Evolutionary conservation across 2,888 invertebrate genomes (phyloP).

Genomic region (Cynaeus angustus): DNA sequence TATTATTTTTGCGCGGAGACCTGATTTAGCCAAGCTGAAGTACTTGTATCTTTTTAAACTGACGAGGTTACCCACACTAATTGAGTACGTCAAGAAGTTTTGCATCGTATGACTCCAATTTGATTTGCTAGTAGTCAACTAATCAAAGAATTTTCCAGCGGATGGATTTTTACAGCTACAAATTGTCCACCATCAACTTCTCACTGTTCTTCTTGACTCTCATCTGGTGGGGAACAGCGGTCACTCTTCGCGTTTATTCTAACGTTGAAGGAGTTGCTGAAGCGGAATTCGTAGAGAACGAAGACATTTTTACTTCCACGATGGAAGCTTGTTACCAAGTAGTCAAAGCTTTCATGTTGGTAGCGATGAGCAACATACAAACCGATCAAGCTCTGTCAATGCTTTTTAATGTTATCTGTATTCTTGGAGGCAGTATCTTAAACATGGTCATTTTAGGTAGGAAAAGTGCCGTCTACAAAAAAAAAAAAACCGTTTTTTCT

Average conservation of each 20-base stretch:
- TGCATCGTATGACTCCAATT: constrained; percentile 17
- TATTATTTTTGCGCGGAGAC: background rate
- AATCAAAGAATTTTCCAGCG: constrained; percentile 21
- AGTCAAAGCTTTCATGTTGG: constrained; percentile 30
- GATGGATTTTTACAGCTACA: constrained; percentile 35
- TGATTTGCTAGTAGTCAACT: background rate
- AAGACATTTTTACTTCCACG: constrained; percentile 10
- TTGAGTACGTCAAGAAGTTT: constrained; percentile 27
- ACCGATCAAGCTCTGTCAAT: constrained; percentile 36
- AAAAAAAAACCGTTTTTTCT: no score
- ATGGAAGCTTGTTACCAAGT: constrained; percentile 33
- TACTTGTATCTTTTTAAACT: constrained; percentile 26
- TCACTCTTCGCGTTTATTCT: constrained; percentile 3
- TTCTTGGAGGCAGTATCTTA: constrained; percentile 25
- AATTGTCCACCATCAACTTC: constrained; percentile 23
- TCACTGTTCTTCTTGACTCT: constrained; percentile 20
- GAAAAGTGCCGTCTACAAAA: no score
- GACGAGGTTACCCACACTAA: constrained; percentile 23
- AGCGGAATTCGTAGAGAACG: background rate
- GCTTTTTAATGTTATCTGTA: constrained; percentile 48
- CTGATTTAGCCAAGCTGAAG: background rate
- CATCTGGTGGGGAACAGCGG: constrained; percentile 33
- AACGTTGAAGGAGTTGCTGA: background rate
- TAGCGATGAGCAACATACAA: constrained; percentile 27
- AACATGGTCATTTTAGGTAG: constrained; percentile 36